phyloP scores from a whole-genome alignment of 1,140 invertebrate genomes.

The Bombus haemorrhoidalis region DNA sequence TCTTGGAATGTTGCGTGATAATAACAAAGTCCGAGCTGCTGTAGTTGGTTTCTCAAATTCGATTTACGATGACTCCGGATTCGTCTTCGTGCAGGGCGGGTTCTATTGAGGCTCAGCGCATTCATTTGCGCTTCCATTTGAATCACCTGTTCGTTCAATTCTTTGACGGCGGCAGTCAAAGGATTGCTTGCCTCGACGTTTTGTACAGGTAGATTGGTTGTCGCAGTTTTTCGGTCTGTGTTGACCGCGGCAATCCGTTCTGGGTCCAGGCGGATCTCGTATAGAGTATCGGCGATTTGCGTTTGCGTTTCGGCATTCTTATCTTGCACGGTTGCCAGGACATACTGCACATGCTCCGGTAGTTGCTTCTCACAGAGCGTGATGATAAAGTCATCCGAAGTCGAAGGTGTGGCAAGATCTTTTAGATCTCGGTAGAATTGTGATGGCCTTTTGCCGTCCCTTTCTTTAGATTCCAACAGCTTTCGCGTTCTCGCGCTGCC shows the following conservation, averaged over 20 bases:
- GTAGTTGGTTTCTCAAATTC: too few relatives aligned
- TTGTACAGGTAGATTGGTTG: too few relatives aligned
- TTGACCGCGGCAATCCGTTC: too few relatives aligned
- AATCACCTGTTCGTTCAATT: fast-evolving
- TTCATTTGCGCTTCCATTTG: fast-evolving
- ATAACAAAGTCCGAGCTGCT: too few relatives aligned
- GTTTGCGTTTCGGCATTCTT: fast-evolving
- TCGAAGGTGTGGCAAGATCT: fast-evolving
- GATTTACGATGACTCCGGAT: too few relatives aligned
- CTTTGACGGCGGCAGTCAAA: fast-evolving
- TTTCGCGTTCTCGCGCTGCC: fast-evolving
- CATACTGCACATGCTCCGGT: fast-evolving
- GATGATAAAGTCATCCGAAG: fast-evolving
- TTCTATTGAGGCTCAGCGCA: too few relatives aligned
- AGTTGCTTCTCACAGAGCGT: fast-evolving
- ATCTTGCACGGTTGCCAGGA: fast-evolving
- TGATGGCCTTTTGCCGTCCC: fast-evolving
- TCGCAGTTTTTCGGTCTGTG: too few relatives aligned
- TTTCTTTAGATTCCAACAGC: fast-evolving
- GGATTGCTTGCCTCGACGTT: too few relatives aligned
- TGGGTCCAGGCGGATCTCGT: fast-evolving
- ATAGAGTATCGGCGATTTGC: fast-evolving
- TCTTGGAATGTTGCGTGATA: too few relatives aligned
- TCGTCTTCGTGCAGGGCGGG: fast-evolving
- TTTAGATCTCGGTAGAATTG: fast-evolving